Evolutionary conservation across 1,140 invertebrate genomes (phyloP), one percentile per base, ranked within the genome.

Genomic region (Phortica variegata): DNA sequence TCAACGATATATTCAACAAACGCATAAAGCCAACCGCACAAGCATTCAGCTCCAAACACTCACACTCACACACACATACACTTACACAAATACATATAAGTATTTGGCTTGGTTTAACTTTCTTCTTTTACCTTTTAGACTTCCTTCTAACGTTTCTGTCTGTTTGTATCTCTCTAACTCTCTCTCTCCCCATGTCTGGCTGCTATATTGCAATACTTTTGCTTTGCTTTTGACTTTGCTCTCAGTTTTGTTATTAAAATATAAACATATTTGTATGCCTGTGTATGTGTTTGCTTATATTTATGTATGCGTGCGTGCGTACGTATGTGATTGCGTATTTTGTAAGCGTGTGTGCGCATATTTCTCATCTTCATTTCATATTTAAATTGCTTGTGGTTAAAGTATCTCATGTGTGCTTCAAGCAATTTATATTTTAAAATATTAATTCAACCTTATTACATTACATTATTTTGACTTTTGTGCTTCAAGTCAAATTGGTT

Each of bases 371-470:
- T 66, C 65, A 68, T 68, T 68, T 68, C 60, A 68, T 68, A 68
- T 68, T 68, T 68, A 68, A 68, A 68, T 68, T 68, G 63, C 63
- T 68, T 68, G 63, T 51, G 63, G 63, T 68, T 68, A 68, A 68
- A 68, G 68, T 68, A 68, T 68, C 60, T 68, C 56, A 66, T 66
- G 56, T 68, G 49, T 54, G 61, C 59, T 68, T 62, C 44, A 55
- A 52, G 63, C 63, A 68, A 68, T 68, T 68, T 68, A 63, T 68
- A 68, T 68, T 68, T 68, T 68, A 60, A 68, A 68, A 60, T 68
- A 68, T 68, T 68, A 63, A 68, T 68, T 60, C 60, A 51, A 49
- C 52, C 60, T 60, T 68, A 58, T 68, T 68, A 13, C 13, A 34
- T 34, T 34, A 60, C 59, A 54, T 66, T 62, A 65, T 48, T 56